Conservation (phyloP, 2,888 invertebrate genomes). For the Cephus sareptanus region DNA sequence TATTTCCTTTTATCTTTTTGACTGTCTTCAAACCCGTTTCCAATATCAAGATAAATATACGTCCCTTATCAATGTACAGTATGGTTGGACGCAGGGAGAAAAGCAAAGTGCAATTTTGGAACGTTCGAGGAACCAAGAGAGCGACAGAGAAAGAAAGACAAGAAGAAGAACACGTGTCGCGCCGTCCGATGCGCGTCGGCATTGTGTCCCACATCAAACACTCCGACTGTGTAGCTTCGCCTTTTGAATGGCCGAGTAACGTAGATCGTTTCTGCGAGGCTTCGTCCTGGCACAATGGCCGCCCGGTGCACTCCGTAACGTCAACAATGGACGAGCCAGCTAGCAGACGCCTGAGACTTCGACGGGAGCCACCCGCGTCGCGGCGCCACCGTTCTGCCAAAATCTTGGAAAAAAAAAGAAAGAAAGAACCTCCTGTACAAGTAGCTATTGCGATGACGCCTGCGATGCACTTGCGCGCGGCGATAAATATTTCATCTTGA, state of each 20-base stretch:
- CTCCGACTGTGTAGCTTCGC: background rate
- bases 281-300: constrained; percentile 7
- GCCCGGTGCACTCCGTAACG: constrained; percentile 12
- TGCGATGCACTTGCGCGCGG: constrained; percentile 17
- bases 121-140: background rate
- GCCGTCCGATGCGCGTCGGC: background rate
- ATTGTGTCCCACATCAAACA: constrained; percentile 5
- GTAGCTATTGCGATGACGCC: constrained; percentile 16
- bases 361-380: constrained; percentile 47
- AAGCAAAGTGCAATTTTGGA: background rate
- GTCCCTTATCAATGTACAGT: background rate
- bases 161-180: background rate
- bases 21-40: background rate
- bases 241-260: constrained; percentile 5
- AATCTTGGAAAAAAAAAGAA: constrained; percentile 2
- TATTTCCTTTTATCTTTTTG: background rate
- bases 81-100: background rate
- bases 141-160: background rate
- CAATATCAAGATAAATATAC: background rate
- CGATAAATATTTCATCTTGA: constrained; percentile 22
- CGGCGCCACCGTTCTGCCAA: constrained; percentile 38
- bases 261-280: constrained; percentile 2
- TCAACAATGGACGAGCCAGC: constrained; percentile 41
- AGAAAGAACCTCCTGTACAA: background rate
- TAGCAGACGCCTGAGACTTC: constrained; percentile 18